A percentile compares a stretch with the other conserved stretches of the same genome.
phyloP scores from a whole-genome alignment of 2,888 invertebrate species.

The Tipula vernalis region DNA sequence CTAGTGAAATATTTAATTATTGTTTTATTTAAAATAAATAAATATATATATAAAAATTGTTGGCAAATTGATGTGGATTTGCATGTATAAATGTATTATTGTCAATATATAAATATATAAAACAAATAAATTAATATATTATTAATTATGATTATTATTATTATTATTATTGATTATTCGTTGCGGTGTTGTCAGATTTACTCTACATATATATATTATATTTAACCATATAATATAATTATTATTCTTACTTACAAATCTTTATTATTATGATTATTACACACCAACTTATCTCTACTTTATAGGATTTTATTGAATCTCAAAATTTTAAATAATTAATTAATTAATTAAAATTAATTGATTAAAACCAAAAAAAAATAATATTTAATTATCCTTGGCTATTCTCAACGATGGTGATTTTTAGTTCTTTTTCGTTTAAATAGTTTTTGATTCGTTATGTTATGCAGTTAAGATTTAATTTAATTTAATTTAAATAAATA shows the following conservation, averaged over 20 bases:
- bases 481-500: conserved; percentile 9
- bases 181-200: conserved; percentile 17
- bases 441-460: neutral
- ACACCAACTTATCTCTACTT: neutral
- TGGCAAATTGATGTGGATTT: conserved; percentile 19
- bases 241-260: conserved; percentile 4
- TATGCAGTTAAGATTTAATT: neutral
- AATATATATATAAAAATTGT: conserved; percentile 9
- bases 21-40: neutral
- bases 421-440: neutral
- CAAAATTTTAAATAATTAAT: neutral
- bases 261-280: neutral
- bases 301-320: conserved; percentile 7
- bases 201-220: conserved; percentile 6
- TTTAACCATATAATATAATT: neutral
- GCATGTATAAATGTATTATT: conserved; percentile 21
- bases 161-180: conserved; percentile 14
- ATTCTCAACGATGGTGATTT: neutral
- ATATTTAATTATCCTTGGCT: neutral
- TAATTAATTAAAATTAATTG: neutral
- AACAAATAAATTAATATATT: conserved; percentile 11
- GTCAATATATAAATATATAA: conserved; percentile 15
- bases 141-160: conserved; percentile 9
- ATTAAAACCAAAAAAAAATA: neutral
- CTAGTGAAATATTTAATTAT: conserved; percentile 9